Evolutionary conservation across 2,113 vertebrate species (phyloP).

Genomic region (Rhea americana): DNA sequence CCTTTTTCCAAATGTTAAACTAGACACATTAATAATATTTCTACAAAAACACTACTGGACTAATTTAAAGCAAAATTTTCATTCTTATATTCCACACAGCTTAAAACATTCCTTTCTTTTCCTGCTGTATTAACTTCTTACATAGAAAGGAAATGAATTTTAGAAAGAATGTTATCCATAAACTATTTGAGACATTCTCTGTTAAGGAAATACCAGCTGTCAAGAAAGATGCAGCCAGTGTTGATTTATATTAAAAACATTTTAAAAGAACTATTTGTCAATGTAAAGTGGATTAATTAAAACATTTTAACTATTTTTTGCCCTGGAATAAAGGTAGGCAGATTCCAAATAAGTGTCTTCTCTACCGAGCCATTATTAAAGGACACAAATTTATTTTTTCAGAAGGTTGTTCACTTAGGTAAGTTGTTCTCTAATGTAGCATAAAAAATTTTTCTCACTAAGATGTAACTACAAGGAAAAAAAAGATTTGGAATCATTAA

Average conservation of each 20-base stretch:
- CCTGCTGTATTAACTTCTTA: conserved; percentile 41
- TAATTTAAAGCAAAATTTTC: conserved; percentile 50
- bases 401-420: neutral
- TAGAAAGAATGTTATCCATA: conserved; percentile 64
- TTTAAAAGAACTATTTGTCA: conserved; percentile 46
- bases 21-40: neutral
- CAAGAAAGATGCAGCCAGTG: conserved; percentile 54
- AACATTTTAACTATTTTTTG: conserved; percentile 18
- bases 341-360: neutral
- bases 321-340: neutral
- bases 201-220: conserved; percentile 66
- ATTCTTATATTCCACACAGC: conserved; percentile 27
- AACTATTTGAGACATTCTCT: conserved; percentile 58
- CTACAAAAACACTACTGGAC: conserved; percentile 15
- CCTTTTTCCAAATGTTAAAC: conserved; percentile 1
- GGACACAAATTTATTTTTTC: neutral
- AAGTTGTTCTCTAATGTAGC: neutral
- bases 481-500: neutral
- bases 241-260: conserved; percentile 57
- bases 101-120: conserved; percentile 6
- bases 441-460: neutral
- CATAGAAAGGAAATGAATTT: conserved; percentile 69
- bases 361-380: neutral
- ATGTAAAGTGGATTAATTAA: conserved; percentile 43
- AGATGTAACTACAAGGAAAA: neutral